Evolutionary conservation across 2,888 invertebrate species (phyloP), one percentile per base, ranked within the genome.

Genomic region (Campaea margaritaria): DNA sequence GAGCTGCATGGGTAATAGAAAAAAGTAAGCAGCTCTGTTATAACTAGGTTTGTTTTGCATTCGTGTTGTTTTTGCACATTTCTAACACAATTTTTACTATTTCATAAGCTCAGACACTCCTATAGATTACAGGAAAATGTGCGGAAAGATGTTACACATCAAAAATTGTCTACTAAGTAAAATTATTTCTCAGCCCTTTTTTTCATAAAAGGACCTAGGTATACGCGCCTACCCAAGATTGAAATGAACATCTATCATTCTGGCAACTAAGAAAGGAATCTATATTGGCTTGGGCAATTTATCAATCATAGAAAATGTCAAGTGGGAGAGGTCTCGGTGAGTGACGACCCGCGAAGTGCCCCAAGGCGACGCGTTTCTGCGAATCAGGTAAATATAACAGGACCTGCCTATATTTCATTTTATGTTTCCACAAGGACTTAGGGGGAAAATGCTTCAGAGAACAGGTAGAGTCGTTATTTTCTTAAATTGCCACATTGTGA

Each of bases 271-370:
- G 56, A 47, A 46, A 49, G 43, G 21, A 67, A 60, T 64, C 62
- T 65, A 58, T 73, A 73, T 76, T 12, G 12, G 62, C 65, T 65
- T 69, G 43, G 49, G 66, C 70, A 73, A 82, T 82, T 79, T 78
- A 83, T 85, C 82, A 85, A 82, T 78, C 81, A 75, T 75, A 61
- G 67, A 51, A 66, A 69, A 62, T 73, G 76, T 75, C 77, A 76
- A 73, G 67, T 64, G 54, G 28, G 55, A 51, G 42, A 27, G 45
- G 55, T 54, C 67, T 70, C 63, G 68, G 68, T 67, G 72, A 72
- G 67, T 66, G 72, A 72, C 73, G 72, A 63, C 52, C 52, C 36
- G 48, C 34, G 15, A 56, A 63, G 43, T 52, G 55, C 65, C 48
- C 44, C n/a, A n/a, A 48, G 58, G 61, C 38, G 48, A 55, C 47